These are phyloP conservation scores for Aldabrachelys gigantea DNA, from an alignment of 2,113 vertebrate species.

Conservation along the genomic window DNA sequence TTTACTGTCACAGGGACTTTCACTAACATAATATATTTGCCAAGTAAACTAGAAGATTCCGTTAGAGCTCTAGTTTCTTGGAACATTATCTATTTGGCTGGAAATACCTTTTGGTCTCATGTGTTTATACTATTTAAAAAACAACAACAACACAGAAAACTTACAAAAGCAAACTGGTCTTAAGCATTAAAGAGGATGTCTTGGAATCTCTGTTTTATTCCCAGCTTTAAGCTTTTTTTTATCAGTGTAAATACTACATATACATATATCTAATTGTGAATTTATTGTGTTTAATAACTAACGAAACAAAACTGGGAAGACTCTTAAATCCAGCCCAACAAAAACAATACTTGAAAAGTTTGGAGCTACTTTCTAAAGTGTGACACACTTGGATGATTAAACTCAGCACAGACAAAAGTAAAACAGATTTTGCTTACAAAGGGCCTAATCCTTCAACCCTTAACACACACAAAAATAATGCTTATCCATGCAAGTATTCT, in stretches of 20 bases:
- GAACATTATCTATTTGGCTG: neutral
- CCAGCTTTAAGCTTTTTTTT: neutral
- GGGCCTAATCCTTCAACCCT: neutral
- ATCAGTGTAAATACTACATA: neutral
- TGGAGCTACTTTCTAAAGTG: neutral
- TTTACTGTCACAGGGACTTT: neutral
- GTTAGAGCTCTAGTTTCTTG: neutral
- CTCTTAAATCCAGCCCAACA: neutral
- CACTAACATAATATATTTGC: neutral
- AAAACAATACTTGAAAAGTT: neutral
- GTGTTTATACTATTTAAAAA: neutral
- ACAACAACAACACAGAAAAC: neutral
- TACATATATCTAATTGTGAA: neutral
- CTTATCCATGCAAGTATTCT: neutral
- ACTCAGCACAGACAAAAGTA: neutral
- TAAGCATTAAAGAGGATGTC: neutral
- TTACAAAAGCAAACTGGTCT: neutral
- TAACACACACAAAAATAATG: neutral
- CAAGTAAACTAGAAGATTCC: constrained; percentile 19
- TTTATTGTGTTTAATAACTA: neutral
- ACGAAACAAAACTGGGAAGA: neutral
- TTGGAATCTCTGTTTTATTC: neutral
- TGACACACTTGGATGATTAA: neutral
- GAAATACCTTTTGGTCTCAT: neutral
- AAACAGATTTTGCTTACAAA: neutral